These are phyloP conservation scores for Blastobasis adustella DNA, from an alignment of 2,888 invertebrate species.

Conservation along the genomic window DNA sequence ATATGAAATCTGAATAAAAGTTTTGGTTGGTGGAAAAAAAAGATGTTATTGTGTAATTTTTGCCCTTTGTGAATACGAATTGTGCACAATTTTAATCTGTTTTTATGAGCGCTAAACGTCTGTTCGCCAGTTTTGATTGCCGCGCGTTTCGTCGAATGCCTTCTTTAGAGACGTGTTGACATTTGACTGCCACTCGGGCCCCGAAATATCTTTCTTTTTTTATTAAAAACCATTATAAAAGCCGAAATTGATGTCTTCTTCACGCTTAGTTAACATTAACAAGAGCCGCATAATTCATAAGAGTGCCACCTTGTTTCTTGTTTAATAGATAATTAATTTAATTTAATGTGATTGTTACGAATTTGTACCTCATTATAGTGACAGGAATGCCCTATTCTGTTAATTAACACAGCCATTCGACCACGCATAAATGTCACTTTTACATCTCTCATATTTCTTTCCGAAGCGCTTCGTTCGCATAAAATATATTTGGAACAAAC, in stretches of 20 bases:
- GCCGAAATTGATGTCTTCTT: background rate
- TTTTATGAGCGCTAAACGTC: constrained; percentile 46
- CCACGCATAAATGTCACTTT: constrained; percentile 58
- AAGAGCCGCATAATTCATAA: constrained; percentile 20
- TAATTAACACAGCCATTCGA: constrained; percentile 58
- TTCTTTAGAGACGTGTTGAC: constrained; percentile 41
- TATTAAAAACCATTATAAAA: background rate
- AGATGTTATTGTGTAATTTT: constrained; percentile 37
- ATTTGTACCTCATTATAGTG: constrained; percentile 44
- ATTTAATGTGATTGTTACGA: constrained; percentile 40
- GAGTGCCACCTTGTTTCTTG: constrained; percentile 24
- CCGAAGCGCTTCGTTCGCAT: constrained; percentile 34
- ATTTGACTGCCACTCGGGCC: constrained; percentile 27
- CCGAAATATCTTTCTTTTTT: background rate
- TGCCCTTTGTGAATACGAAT: constrained; percentile 40
- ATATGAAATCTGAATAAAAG: constrained; percentile 25
- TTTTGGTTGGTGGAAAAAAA: constrained; percentile 15
- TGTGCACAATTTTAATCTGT: constrained; percentile 38
- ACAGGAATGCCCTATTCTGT: constrained; percentile 45
- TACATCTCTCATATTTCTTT: constrained; percentile 54
- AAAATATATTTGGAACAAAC: constrained; percentile 38
- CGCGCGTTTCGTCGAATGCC: constrained; percentile 34
- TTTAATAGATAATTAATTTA: constrained; percentile 37
- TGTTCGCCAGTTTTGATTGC: constrained; percentile 42
- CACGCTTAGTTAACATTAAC: too few species aligned